Evolutionary conservation across 2,113 vertebrate genomes (phyloP).

Genomic region (Leucopsar rothschildi): DNA sequence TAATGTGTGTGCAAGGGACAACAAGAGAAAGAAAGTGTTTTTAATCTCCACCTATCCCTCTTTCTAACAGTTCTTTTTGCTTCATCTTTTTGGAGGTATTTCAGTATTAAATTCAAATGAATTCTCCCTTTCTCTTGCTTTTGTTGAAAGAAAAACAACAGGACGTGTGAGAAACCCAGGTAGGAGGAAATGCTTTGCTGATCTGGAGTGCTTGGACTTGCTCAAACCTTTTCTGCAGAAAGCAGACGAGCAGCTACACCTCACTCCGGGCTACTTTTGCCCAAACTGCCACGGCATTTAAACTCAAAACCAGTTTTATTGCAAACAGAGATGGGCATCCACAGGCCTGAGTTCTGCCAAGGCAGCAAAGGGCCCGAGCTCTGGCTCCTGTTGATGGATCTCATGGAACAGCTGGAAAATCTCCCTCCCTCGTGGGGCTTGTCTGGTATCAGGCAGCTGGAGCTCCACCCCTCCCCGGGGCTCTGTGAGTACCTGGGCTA

Average conservation of each 20-base stretch:
- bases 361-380: not conserved
- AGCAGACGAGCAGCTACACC: not conserved
- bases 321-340: not conserved
- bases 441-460: not conserved
- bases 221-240: not conserved
- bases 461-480: not conserved
- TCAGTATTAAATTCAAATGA: not conserved
- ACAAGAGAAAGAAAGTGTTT: not conserved
- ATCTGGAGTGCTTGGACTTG: not conserved
- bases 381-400: not conserved
- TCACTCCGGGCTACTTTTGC: not conserved
- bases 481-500: not conserved
- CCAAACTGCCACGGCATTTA: not conserved
- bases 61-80: not conserved
- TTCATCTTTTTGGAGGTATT: not conserved
- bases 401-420: not conserved
- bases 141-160: not conserved
- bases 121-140: not conserved
- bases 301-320: not conserved
- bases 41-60: not conserved
- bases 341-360: not conserved
- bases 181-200: not conserved
- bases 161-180: not conserved
- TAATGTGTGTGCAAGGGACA: not conserved
- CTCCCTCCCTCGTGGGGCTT: not conserved